Percentiles rank a stretch among this genome's conserved stretches.
Conservation (phyloP, 2,888 invertebrate genomes). For the Coronaproctus castanopsis region DNA sequence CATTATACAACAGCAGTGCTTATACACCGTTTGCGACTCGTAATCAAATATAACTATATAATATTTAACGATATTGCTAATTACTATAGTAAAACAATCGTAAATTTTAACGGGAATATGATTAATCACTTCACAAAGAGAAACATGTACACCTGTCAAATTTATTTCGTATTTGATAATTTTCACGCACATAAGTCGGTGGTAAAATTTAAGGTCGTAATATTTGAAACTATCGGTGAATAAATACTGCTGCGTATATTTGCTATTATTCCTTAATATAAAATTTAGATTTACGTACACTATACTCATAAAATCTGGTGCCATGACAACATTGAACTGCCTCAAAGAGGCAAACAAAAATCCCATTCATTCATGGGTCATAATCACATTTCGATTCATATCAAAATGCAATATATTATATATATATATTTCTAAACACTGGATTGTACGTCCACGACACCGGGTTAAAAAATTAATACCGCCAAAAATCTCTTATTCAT, state of each 20-base stretch:
- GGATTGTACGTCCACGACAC: too few relatives aligned
- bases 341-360: constrained; percentile 13
- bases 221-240: constrained; percentile 8
- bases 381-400: constrained; percentile 7
- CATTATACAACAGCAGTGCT: constrained; percentile 8
- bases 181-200: constrained; percentile 13
- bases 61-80: background rate
- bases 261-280: constrained; percentile 1
- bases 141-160: constrained; percentile 9
- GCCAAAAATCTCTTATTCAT: too few relatives aligned
- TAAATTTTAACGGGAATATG: constrained; percentile 5
- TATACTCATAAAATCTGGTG: constrained; percentile 13
- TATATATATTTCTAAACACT: too few relatives aligned
- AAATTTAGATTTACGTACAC: constrained; percentile 8
- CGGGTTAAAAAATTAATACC: too few relatives aligned
- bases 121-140: constrained; percentile 6
- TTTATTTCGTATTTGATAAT: constrained; percentile 9
- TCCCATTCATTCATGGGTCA: constrained; percentile 14
- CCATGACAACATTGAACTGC: constrained; percentile 14
- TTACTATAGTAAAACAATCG: constrained; percentile 3
- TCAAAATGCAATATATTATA: too few relatives aligned
- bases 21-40: constrained; percentile 1
- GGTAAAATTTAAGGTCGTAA: constrained; percentile 9
- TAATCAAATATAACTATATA: constrained; percentile 2
- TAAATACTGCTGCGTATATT: background rate